Percentiles rank a stretch among this genome's conserved stretches.
Evolutionary conservation across 2,888 invertebrate species (phyloP).

Genomic region (Ennomos fuscantarius): DNA sequence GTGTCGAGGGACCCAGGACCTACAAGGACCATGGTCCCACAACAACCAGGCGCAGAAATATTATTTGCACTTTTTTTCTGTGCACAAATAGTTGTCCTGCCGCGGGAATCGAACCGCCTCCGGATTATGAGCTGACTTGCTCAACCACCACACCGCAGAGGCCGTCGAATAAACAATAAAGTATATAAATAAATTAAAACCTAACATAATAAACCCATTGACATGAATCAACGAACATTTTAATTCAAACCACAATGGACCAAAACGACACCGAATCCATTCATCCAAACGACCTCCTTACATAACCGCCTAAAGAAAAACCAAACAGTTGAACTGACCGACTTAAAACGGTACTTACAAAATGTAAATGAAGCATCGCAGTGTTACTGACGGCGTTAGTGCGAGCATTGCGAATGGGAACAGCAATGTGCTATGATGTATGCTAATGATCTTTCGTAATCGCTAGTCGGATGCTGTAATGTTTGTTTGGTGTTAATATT

Average conservation of each 20-base stretch:
- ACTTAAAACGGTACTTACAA: conserved; percentile 44
- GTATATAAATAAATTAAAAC: no score
- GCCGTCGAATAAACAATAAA: no score
- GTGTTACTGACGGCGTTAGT: conserved; percentile 38
- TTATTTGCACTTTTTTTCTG: no score
- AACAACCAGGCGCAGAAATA: no score
- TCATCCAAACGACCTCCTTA: conserved; percentile 46
- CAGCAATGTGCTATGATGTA: conserved; percentile 37
- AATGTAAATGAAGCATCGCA: conserved; percentile 47
- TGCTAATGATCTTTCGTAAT: conserved; percentile 31
- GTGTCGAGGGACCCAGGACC: no score
- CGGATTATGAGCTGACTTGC: no score
- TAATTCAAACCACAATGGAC: conserved; percentile 32
- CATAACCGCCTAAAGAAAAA: conserved; percentile 41
- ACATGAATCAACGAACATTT: conserved; percentile 21
- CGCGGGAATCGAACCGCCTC: no score
- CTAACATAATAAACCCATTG: conserved; percentile 24
- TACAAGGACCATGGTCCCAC: no score
- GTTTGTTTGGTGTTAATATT: conserved; percentile 14
- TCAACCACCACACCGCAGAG: no score
- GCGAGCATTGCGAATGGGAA: conserved; percentile 35
- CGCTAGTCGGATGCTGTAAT: conserved; percentile 26
- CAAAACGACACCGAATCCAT: conserved; percentile 32
- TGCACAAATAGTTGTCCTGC: no score
- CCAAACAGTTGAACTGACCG: conserved; percentile 47